These are phyloP conservation scores for Aelia acuminata DNA, from an alignment of 2,888 invertebrate genomes.

Conservation along the genomic window DNA sequence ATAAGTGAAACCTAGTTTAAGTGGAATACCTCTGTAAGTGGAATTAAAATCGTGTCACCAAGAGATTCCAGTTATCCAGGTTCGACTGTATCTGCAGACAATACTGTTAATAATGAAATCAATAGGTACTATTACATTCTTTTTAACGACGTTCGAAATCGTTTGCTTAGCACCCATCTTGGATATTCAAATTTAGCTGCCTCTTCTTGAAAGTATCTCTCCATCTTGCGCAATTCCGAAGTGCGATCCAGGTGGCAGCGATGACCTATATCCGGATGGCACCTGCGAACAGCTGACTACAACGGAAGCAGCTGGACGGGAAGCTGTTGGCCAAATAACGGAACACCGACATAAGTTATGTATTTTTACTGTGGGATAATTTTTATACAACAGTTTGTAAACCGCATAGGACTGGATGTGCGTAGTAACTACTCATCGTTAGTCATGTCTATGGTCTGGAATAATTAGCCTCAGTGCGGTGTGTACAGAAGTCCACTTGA, in stretches of 20 bases:
- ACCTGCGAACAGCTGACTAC: conserved; percentile 42
- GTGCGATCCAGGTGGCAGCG: background rate
- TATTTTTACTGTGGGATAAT: background rate
- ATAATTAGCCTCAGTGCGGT: background rate
- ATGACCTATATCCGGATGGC: background rate
- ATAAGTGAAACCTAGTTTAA: no score
- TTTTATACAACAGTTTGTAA: background rate
- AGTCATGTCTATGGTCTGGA: background rate
- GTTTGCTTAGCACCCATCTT: no score
- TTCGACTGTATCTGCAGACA: no score
- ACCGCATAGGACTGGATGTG: background rate
- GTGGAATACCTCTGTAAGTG: no score
- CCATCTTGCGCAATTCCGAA: background rate
- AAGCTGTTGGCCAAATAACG: conserved; percentile 44
- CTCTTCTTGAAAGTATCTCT: background rate
- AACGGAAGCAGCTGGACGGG: conserved; percentile 32
- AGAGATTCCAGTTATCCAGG: no score
- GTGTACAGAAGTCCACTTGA: background rate
- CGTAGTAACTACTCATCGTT: background rate
- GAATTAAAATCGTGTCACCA: no score
- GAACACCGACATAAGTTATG: background rate
- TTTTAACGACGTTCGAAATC: no score
- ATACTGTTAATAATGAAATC: no score
- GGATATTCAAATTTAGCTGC: background rate
- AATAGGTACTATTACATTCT: background rate